Base-by-base conservation (phyloP, 1,140 invertebrate species). In the Drosophila setifemur region DNA sequence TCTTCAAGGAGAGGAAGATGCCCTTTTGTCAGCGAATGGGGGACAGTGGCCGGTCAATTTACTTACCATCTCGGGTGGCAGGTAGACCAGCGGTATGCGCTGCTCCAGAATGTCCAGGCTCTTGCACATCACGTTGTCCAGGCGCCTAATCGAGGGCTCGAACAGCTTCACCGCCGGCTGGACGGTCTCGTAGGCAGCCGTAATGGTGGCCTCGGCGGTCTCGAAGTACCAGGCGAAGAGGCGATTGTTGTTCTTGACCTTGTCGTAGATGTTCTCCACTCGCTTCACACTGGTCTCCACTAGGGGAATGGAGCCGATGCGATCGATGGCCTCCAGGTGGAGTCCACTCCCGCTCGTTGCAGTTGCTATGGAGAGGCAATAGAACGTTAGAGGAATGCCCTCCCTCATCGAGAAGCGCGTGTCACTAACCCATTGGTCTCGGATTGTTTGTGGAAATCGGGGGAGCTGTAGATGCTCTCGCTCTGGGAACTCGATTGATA, bases 21-120 rank as follows among this genome's bases (percentile, higher is more conserved):
- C 53, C 35, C 66, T 76, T 64, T 43, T 48, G 64, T 75, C 31
- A 81, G 40, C 49, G 47, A 64, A 78, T 60, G 48, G 31, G 11
- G 43, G 5, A 6, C n/a, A 26, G 37, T 19, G 8, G n/a, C 19
- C 33, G 11, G 2, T 29, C 12, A 73, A 91, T 26, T 3, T 14
- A 72, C 73, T 93, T 91, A 96, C 95, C 90, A 94, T 92, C 91
- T 96, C 92, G 2, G 95, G 95, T 4, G 95, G 94, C 52, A 96
- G 90, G 90, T 95, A 93, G 39, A 96, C 93, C 1, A 94, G 93
- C 0, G 95, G 95, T n/a, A 96, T 93, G 64, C 93, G 92, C 72
- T 95, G 92, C 78, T 96, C 95, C 0, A 96, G 93, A 4, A 95
- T 93, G 76, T 96, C 95, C 35, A 96, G 92, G 18, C 94, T 94